Evolutionary conservation across 2,888 invertebrate species (phyloP).

Genomic region (Polyommatus icarus): DNA sequence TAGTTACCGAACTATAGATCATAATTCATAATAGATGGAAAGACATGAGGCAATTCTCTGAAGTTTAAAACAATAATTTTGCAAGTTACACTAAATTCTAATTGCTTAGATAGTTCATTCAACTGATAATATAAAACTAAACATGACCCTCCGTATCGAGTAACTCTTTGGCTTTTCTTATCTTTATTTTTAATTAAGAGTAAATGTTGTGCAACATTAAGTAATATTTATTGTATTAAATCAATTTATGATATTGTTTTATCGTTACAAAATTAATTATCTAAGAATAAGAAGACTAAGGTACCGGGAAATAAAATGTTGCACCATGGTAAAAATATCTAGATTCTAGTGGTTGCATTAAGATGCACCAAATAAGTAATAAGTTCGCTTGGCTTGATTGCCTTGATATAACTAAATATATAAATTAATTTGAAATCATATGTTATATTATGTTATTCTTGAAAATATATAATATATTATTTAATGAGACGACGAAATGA

Average conservation of each 20-base stretch:
- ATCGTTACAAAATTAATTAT: background rate
- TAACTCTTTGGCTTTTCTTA: background rate
- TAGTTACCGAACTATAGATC: background rate
- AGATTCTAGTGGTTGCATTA: too few relatives aligned
- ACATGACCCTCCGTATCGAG: conserved; percentile 17
- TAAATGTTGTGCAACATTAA: conserved; percentile 26
- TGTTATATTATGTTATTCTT: too few relatives aligned
- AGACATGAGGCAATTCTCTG: background rate
- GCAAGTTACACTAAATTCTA: background rate
- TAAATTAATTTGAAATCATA: too few relatives aligned
- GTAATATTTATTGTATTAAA: background rate
- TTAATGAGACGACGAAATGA: too few relatives aligned
- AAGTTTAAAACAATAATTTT: background rate
- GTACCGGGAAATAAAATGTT: too few relatives aligned
- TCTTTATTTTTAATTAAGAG: conserved; percentile 19
- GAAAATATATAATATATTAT: too few relatives aligned
- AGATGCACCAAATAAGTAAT: background rate
- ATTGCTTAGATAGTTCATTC: conserved; percentile 18
- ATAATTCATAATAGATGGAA: background rate
- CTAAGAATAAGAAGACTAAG: background rate
- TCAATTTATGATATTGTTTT: background rate
- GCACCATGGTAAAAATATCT: too few relatives aligned
- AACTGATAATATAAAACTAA: conserved; percentile 9
- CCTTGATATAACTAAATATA: too few relatives aligned
- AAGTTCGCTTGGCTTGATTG: too few relatives aligned